Evolutionary conservation across 2,797 vertebrate genomes (phyloP).

Genomic region (Myotis planiceps): DNA sequence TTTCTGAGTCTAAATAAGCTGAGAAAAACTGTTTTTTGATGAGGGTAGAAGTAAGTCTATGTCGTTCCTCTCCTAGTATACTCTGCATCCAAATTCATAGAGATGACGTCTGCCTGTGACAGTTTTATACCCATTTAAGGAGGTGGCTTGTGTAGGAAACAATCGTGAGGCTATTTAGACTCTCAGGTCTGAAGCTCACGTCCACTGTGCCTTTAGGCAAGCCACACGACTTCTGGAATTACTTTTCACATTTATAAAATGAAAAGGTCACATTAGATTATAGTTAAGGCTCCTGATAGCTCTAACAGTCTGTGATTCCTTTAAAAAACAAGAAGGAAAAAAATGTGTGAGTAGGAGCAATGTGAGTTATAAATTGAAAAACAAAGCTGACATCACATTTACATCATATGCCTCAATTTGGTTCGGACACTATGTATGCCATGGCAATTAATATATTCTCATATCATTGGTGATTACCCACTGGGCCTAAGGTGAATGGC

Average conservation of each 20-base stretch:
- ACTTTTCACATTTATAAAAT: slow-evolving; percentile 25
- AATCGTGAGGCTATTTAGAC: background rate
- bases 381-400: background rate
- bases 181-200: background rate
- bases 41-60: background rate
- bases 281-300: background rate
- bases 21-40: slow-evolving; percentile 5
- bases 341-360: background rate
- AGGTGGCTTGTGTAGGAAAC: background rate
- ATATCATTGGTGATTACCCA: background rate
- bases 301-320: background rate
- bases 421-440: background rate
- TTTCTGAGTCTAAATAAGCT: background rate
- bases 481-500: background rate
- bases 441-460: background rate
- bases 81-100: slow-evolving; percentile 2
- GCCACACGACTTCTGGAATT: background rate
- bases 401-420: background rate
- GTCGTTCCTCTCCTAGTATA: background rate
- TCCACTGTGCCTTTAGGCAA: background rate
- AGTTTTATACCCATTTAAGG: background rate
- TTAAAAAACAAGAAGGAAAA: background rate
- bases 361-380: slow-evolving; percentile 6
- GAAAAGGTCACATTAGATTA: slow-evolving; percentile 20
- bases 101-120: background rate